Evolutionary conservation across 2,113 vertebrate species (phyloP).

Genomic region (Oreochromis niloticus): DNA sequence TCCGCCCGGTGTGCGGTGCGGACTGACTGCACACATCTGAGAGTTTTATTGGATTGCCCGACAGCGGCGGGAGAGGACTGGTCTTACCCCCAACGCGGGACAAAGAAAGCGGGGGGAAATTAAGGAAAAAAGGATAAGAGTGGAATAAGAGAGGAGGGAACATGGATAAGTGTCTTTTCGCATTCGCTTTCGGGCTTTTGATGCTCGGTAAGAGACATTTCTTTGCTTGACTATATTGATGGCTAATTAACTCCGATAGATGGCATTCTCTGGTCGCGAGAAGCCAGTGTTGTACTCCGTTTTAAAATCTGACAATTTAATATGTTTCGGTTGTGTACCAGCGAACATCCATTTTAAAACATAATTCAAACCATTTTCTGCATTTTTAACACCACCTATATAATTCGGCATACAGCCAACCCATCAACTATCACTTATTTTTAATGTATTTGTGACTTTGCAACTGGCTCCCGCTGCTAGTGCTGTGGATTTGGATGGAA

Average conservation of each 20-base stretch:
- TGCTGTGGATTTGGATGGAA: too few species aligned
- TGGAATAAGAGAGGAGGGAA: background rate
- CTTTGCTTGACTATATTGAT: background rate
- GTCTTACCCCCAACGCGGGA: conserved; percentile 25
- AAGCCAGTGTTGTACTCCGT: background rate
- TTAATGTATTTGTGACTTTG: background rate
- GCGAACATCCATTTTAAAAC: accelerated
- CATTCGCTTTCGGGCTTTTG: background rate
- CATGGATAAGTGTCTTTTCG: conserved; percentile 1
- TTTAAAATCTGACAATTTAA: background rate
- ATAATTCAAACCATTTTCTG: accelerated
- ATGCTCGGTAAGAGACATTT: conserved; percentile 46
- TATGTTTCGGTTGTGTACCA: accelerated
- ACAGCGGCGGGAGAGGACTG: conserved; percentile 22
- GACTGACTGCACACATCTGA: background rate
- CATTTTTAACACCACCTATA: accelerated
- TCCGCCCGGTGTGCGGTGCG: conserved; percentile 26
- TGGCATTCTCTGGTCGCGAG: background rate
- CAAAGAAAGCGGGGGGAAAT: conserved; percentile 16
- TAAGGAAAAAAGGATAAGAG: background rate
- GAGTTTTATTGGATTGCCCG: conserved; percentile 34
- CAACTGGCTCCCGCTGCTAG: background rate
- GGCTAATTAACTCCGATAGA: conserved; percentile 30
- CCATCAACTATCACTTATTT: accelerated
- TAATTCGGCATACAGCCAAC: background rate